Evolutionary conservation across 1,140 invertebrate genomes (phyloP).

Genomic region (Euwallacea fornicatus): DNA sequence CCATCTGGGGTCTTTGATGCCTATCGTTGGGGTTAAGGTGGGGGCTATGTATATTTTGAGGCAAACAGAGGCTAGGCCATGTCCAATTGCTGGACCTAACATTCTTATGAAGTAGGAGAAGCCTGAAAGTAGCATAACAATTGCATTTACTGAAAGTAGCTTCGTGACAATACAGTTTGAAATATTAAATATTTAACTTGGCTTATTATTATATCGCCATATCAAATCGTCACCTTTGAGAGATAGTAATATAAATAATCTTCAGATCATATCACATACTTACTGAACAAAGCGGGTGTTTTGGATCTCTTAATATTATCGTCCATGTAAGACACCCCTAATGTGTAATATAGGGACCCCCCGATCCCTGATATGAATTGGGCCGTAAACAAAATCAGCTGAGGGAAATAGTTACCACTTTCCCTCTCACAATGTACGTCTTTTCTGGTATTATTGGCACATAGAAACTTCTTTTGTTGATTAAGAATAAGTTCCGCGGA

Average conservation of each 20-base stretch:
- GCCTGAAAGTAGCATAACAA: constrained; percentile 53
- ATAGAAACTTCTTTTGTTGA: constrained; percentile 53
- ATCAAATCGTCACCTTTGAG: too few relatives aligned
- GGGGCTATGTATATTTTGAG: constrained; percentile 72
- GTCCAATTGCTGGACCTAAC: constrained; percentile 72
- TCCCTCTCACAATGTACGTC: constrained; percentile 57
- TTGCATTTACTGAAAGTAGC: neutral
- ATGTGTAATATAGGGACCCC: constrained; percentile 65
- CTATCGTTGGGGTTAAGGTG: constrained; percentile 67
- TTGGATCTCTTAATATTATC: constrained; percentile 72
- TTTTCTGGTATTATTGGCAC: constrained; percentile 41
- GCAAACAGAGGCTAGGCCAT: constrained; percentile 68
- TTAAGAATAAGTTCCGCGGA: constrained; percentile 51
- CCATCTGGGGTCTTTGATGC: constrained; percentile 71
- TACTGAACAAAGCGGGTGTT: constrained; percentile 66
- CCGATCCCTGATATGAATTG: constrained; percentile 70
- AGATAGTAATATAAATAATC: too few relatives aligned
- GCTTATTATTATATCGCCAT: too few relatives aligned
- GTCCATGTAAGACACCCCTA: constrained; percentile 72
- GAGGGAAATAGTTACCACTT: constrained; percentile 63
- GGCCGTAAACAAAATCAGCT: constrained; percentile 63
- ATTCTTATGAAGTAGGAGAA: constrained; percentile 71
- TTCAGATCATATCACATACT: constrained; percentile 42
- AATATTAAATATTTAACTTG: neutral
- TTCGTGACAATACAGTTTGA: neutral